Percentiles rank a stretch among this genome's conserved stretches.
Evolutionary conservation across 92 coral and sea anemone species (phyloP).

Genomic region (Blastomussa wellsi): DNA sequence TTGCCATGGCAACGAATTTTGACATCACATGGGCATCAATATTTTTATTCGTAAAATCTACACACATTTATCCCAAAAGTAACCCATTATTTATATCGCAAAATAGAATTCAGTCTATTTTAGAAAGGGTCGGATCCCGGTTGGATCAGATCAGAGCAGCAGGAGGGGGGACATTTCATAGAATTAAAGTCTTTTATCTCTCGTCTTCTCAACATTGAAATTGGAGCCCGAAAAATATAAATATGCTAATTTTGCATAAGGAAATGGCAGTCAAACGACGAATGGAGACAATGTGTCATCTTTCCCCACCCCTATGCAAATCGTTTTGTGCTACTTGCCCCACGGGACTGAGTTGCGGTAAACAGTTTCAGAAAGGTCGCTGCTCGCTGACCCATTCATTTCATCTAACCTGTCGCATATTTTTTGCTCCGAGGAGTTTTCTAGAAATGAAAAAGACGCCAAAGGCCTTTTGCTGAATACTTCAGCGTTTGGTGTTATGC

Average conservation of each 20-base stretch:
- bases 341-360: neutral
- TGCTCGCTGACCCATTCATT: conserved; percentile 8
- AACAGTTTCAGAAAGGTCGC: conserved; percentile 7
- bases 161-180: too few species aligned
- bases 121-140: too few species aligned
- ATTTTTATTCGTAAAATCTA: too few species aligned
- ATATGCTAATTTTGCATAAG: neutral
- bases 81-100: too few species aligned
- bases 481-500: neutral
- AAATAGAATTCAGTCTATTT: too few species aligned
- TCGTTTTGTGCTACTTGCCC: neutral
- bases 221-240: neutral
- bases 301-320: conserved; percentile 5
- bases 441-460: conserved; percentile 8
- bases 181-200: neutral
- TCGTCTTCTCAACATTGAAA: neutral
- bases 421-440: neutral
- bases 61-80: too few species aligned
- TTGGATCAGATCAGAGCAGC: neutral
- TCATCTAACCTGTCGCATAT: neutral
- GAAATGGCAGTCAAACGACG: neutral
- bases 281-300: neutral
- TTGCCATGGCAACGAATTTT: too few species aligned
- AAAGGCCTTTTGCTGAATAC: neutral
- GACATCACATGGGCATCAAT: too few species aligned